Percentiles rank a stretch among this genome's conserved stretches.
These are phyloP conservation scores for Seira musarum DNA, from an alignment of 2,888 invertebrate species.

Conservation along the genomic window DNA sequence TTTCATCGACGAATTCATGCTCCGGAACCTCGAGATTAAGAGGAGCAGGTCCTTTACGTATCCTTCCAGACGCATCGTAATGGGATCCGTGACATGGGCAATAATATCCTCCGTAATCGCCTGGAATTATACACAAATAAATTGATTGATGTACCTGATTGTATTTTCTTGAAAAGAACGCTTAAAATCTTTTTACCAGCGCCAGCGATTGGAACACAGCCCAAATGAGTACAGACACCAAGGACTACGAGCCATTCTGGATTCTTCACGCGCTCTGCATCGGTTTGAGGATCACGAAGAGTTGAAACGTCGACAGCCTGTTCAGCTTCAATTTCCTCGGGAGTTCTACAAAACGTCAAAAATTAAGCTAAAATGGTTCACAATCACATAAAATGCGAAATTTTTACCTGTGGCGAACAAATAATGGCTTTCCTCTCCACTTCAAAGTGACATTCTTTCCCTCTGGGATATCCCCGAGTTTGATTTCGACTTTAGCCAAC, in stretches of 20 bases:
- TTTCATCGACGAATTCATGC: conserved; percentile 83
- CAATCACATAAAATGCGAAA: too few species aligned
- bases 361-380: too few species aligned
- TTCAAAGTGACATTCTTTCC: conserved; percentile 96
- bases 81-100: conserved; percentile 99
- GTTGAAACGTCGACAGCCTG: conserved; percentile 80
- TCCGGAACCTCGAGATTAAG: conserved; percentile 94
- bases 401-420: conserved; percentile 81
- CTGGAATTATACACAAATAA: conserved; percentile 72
- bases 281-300: conserved; percentile 92
- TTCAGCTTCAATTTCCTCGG: conserved; percentile 86
- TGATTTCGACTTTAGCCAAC: conserved; percentile 95
- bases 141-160: not conserved
- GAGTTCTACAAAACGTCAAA: too few species aligned
- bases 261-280: conserved; percentile 83
- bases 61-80: conserved; percentile 97
- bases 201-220: conserved; percentile 97
- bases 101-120: conserved; percentile 98
- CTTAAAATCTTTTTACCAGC: conserved; percentile 75
- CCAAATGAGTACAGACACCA: conserved; percentile 97
- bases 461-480: conserved; percentile 91
- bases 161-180: not conserved
- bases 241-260: conserved; percentile 95
- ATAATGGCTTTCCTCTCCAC: conserved; percentile 97
- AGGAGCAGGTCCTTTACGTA: conserved; percentile 99